phyloP scores from a whole-genome alignment of 2,797 vertebrate species.

The Margarornis squamiger region DNA sequence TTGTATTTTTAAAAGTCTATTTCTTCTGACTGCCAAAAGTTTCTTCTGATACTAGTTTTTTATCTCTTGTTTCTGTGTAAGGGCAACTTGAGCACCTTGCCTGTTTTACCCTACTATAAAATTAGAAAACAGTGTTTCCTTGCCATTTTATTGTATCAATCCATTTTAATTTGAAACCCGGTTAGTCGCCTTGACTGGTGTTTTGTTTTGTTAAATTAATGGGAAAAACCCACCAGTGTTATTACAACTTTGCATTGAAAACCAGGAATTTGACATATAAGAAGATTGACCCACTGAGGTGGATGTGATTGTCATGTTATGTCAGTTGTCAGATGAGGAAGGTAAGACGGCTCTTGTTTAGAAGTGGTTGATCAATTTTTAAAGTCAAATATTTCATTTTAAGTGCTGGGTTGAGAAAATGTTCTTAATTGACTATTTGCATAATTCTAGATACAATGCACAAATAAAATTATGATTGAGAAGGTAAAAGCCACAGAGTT shows the following conservation, averaged over 20 bases:
- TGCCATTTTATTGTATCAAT: not conserved
- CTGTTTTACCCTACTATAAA: not conserved
- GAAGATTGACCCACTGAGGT: conserved; percentile 69
- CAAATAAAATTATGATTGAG: not conserved
- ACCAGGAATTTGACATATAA: conserved; percentile 64
- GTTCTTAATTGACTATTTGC: not conserved
- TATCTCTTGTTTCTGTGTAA: not conserved
- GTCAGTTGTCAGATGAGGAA: conserved; percentile 8
- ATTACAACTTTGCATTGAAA: conserved; percentile 73
- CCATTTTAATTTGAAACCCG: not conserved
- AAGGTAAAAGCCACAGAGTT: not conserved
- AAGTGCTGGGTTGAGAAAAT: not conserved
- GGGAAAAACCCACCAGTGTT: not conserved
- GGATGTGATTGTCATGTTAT: conserved; percentile 70
- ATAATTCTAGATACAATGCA: not conserved
- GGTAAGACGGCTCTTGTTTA: not conserved
- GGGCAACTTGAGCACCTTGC: not conserved
- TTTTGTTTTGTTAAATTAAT: not conserved
- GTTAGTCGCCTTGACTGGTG: not conserved
- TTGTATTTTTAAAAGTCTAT: not conserved
- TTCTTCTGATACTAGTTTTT: not conserved
- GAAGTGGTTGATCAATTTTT: not conserved
- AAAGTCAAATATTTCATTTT: not conserved
- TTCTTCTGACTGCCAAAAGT: not conserved
- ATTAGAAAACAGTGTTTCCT: not conserved